Evolutionary conservation across 2,113 vertebrate genomes (phyloP).

Genomic region (Notothenia rossii): DNA sequence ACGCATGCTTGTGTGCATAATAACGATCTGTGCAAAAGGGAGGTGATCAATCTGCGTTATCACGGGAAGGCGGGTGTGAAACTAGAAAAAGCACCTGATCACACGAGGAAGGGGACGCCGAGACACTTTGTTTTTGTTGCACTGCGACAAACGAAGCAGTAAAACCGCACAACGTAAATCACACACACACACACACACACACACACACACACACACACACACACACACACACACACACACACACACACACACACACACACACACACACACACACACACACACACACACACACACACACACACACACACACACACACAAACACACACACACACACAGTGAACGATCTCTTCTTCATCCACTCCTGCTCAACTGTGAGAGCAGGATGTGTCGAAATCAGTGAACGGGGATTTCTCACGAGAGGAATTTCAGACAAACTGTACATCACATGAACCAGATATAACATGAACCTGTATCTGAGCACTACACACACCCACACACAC

Average conservation of each 20-base stretch:
- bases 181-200: too few species aligned
- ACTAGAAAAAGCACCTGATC: slow-evolving; percentile 14
- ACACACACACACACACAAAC: too few species aligned
- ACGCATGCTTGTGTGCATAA: slow-evolving; percentile 25
- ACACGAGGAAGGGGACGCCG: slow-evolving; percentile 2
- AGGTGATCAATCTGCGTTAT: slow-evolving; percentile 56
- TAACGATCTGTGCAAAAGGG: slow-evolving; percentile 36
- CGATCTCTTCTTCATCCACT: not conserved
- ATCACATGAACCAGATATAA: slow-evolving; percentile 32
- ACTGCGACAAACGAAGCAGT: slow-evolving; percentile 36
- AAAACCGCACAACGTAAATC: slow-evolving; percentile 24
- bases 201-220: too few species aligned
- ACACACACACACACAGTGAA: too few species aligned
- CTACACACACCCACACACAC: not conserved
- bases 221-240: too few species aligned
- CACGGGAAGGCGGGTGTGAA: slow-evolving; percentile 7
- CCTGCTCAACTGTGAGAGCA: not conserved
- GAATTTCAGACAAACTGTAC: slow-evolving; percentile 18
- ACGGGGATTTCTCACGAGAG: slow-evolving; percentile 28
- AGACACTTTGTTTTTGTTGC: slow-evolving; percentile 16
- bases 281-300: too few species aligned
- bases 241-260: not conserved
- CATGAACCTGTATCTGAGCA: slow-evolving; percentile 10
- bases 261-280: too few species aligned
- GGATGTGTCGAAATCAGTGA: slow-evolving; percentile 24